Evolutionary conservation across 2,113 vertebrate genomes (phyloP).

Genomic region (Stigmatopora argus): DNA sequence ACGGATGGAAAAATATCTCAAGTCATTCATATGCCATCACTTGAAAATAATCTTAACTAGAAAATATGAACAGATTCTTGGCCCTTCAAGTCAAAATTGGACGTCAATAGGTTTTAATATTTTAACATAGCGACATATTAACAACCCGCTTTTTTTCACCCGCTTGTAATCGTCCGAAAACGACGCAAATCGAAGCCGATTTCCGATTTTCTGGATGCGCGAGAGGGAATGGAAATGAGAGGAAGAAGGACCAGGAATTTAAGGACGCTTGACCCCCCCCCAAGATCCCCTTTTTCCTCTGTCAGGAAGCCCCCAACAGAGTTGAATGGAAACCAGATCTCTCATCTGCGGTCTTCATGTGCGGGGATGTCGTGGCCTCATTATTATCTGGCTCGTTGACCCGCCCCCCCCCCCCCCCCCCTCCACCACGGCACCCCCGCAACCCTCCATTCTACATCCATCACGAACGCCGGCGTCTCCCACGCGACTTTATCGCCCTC

Average conservation of each 20-base stretch:
- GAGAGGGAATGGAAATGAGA: constrained; percentile 15
- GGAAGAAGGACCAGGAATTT: constrained; percentile 33
- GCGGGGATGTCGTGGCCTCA: constrained; percentile 58
- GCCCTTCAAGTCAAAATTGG: no score
- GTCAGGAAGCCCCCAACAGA: constrained; percentile 57
- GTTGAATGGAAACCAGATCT: constrained; percentile 57
- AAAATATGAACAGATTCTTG: background rate
- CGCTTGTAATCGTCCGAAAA: no score
- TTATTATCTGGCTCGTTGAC: constrained; percentile 60
- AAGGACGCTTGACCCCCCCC: constrained; percentile 20
- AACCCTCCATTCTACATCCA: constrained; percentile 17
- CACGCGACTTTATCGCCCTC: constrained; percentile 37
- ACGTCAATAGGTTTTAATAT: no score
- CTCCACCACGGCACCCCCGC: constrained; percentile 30
- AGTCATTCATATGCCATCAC: background rate
- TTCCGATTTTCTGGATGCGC: background rate
- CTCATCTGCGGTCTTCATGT: constrained; percentile 51
- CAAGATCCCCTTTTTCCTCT: constrained; percentile 25
- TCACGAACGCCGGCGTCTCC: constrained; percentile 35
- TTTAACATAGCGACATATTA: no score
- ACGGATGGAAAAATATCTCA: no score
- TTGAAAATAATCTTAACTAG: background rate
- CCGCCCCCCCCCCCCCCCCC: constrained; percentile 32
- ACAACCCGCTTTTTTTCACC: no score
- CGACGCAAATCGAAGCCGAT: no score